These are phyloP conservation scores for Petrophora chlorosata DNA, from an alignment of 2,888 invertebrate species.

Conservation along the genomic window DNA sequence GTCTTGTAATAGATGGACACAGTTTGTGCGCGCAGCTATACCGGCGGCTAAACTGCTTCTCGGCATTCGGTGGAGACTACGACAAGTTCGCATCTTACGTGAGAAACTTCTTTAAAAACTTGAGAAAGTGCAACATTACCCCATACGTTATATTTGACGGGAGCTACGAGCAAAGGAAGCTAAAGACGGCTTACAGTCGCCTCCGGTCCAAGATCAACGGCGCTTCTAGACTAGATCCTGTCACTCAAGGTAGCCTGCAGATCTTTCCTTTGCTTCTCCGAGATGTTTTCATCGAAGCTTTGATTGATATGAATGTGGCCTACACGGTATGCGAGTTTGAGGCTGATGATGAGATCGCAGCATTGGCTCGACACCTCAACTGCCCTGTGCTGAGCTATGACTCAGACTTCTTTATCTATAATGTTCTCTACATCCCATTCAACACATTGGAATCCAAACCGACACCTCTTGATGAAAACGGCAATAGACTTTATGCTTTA, in stretches of 20 bases:
- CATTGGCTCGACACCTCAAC: slow-evolving; percentile 88
- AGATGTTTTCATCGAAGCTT: slow-evolving; percentile 89
- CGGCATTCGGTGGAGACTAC: slow-evolving; percentile 94
- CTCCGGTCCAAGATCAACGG: slow-evolving; percentile 84
- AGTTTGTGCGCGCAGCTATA: slow-evolving; percentile 89
- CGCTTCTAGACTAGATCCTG: slow-evolving; percentile 82
- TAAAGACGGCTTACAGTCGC: slow-evolving; percentile 85
- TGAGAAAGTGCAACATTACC: slow-evolving; percentile 87
- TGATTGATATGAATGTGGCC: slow-evolving; percentile 85
- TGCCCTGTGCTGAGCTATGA: slow-evolving; percentile 96
- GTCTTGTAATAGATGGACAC: slow-evolving; percentile 91
- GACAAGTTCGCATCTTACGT: slow-evolving; percentile 88
- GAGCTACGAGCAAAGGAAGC: slow-evolving; percentile 88
- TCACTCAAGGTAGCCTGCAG: slow-evolving; percentile 77
- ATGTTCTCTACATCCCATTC: slow-evolving; percentile 92
- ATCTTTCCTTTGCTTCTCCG: slow-evolving; percentile 90
- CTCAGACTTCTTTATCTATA: slow-evolving; percentile 96
- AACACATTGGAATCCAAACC: slow-evolving; percentile 84
- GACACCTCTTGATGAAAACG: slow-evolving; percentile 50
- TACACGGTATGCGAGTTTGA: slow-evolving; percentile 92
- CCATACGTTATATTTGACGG: slow-evolving; percentile 93
- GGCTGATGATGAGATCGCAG: slow-evolving; percentile 95
- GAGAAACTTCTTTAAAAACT: slow-evolving; percentile 86
- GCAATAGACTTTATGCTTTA: slow-evolving; percentile 67
- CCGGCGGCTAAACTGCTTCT: slow-evolving; percentile 82